Evolutionary conservation across 2,797 vertebrate genomes (phyloP), one percentile per base, ranked within the genome.

Genomic region (Gambusia yucatana): DNA sequence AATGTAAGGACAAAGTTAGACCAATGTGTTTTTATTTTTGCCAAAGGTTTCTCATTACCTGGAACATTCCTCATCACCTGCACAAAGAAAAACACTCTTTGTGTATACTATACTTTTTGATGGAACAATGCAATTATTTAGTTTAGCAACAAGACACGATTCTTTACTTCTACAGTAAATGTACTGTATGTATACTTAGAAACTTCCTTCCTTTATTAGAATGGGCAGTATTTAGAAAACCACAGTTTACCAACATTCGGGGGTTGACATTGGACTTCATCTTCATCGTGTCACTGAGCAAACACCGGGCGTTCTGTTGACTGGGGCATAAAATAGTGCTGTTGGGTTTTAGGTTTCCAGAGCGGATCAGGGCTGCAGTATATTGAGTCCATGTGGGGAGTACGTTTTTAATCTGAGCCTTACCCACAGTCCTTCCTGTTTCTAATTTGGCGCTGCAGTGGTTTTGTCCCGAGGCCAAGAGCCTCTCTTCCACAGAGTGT

Each of bases 371-470:
- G 92, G 87, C 92, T 94, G 85, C 89, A 96, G 95, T 96, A 96
- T 96, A 96, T 96, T 96, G 95, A 95, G 93, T 96, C 95, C 96
- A 96, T 96, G 94, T 96, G 96, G 95, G 92, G 92, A 96, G 94
- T 94, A 94, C 94, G 91, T 96, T 96, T 96, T 96, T 96, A 96
- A 96, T 96, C 94, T 94, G 93, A 95, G 93, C 93, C 90, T 94
- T 95, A 95, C 94, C 96, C 96, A 93, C 95, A 96, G 95, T 93
- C 95, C 95, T 96, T 96, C 96, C 96, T 96, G 96, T 96, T 96
- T 96, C 96, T 96, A 96, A 96, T 96, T 96, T 96, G 95, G 94
- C 95, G 92, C 94, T 95, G 93, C 93, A 93, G 95, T 91, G 95
- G 96, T 96, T 96, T 96, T 96, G 95, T 96, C 94, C 93, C 73